These are phyloP conservation scores for Cylas formicarius DNA, from an alignment of 1,140 invertebrate species.

Conservation along the genomic window DNA sequence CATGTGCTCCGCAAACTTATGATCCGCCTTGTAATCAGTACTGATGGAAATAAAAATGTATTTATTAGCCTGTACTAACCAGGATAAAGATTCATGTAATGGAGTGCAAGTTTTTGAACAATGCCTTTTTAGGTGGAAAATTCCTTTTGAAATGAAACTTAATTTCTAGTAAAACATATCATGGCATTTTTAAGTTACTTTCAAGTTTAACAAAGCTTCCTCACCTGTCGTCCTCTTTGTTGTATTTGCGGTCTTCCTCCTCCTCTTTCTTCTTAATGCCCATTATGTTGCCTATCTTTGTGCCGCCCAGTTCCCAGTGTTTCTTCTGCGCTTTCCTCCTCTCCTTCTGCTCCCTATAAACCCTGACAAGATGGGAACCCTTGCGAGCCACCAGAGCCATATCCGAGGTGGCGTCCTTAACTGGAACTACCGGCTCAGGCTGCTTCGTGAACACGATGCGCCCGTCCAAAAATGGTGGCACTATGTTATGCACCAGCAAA, in stretches of 20 bases:
- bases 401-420: conserved; percentile 91
- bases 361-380: conserved; percentile 83
- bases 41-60: too few relatives aligned
- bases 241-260: conserved; percentile 56
- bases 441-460: conserved; percentile 99
- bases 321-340: conserved; percentile 93
- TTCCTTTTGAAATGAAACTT: too few relatives aligned
- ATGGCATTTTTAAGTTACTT: too few relatives aligned
- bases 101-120: too few relatives aligned
- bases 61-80: too few relatives aligned
- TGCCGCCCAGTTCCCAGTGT: conserved; percentile 97
- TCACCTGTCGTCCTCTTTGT: conserved; percentile 53
- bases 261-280: conserved; percentile 82
- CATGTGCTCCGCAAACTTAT: conserved; percentile 97
- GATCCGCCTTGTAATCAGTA: conserved; percentile 74
- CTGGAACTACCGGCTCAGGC: conserved; percentile 91
- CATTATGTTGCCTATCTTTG: conserved; percentile 95
- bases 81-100: too few relatives aligned
- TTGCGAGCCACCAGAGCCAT: conserved; percentile 97
- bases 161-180: too few relatives aligned
- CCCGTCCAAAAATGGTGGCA: conserved; percentile 98
- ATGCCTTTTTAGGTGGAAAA: too few relatives aligned
- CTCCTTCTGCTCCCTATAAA: conserved; percentile 94
- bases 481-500: conserved; percentile 95
- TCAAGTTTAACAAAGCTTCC: too few relatives aligned